A percentile compares a stretch with the other conserved stretches of the same genome.
These are phyloP conservation scores for Varroa destructor DNA, from an alignment of 1,140 invertebrate species.

Conservation along the genomic window DNA sequence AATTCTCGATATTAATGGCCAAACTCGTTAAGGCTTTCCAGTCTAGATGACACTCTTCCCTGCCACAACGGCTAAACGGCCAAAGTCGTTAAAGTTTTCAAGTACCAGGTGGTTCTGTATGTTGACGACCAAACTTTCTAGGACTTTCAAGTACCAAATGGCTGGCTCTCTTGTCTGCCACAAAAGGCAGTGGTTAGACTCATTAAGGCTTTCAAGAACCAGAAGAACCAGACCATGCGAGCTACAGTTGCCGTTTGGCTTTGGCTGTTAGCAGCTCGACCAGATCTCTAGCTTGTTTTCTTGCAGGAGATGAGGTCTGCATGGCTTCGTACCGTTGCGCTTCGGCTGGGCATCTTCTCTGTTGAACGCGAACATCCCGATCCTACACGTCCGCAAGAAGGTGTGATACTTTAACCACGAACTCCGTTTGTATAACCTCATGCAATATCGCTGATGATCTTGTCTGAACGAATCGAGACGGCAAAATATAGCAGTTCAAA, in stretches of 20 bases:
- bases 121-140: no score
- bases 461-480: slow-evolving; percentile 83
- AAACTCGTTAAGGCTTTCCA: no score
- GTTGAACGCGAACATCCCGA: slow-evolving; percentile 51
- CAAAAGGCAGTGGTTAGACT: no score
- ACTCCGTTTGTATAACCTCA: slow-evolving; percentile 76
- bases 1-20: no score
- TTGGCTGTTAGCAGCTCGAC: slow-evolving; percentile 83
- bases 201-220: no score
- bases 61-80: no score
- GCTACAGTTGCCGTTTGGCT: slow-evolving; percentile 93
- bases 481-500: slow-evolving; percentile 91
- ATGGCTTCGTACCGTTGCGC: slow-evolving; percentile 69
- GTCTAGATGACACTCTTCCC: no score
- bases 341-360: slow-evolving; percentile 74
- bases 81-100: no score
- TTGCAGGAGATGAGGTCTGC: slow-evolving; percentile 77
- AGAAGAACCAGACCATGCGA: no score
- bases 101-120: no score
- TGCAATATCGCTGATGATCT: slow-evolving; percentile 88
- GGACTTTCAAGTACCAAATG: no score
- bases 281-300: slow-evolving; percentile 73
- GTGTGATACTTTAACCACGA: slow-evolving; percentile 57
- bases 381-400: slow-evolving; percentile 72
- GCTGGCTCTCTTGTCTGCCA: no score